Conservation (phyloP, 2,113 vertebrate species). For the Poeciliopsis retropinna region DNA sequence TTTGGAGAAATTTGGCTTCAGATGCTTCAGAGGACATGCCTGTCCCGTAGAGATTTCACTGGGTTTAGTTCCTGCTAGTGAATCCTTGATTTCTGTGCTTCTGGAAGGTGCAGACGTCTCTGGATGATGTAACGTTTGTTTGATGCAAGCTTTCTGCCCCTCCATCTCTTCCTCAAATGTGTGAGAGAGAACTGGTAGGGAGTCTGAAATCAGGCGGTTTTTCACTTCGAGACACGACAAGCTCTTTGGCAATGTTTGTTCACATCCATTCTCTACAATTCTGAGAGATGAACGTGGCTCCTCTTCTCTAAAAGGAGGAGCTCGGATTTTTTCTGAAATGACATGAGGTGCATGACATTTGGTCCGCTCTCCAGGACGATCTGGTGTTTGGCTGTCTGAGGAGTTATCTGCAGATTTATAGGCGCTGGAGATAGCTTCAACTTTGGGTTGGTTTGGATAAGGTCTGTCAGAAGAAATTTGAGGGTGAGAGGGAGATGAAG, state of each 20-base stretch:
- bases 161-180: neutral
- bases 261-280: neutral
- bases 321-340: accelerated
- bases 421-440: conserved; percentile 29
- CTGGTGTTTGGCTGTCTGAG: neutral
- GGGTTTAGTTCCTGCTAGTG: neutral
- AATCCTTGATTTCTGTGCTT: neutral
- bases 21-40: conserved; percentile 50
- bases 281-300: neutral
- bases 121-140: neutral
- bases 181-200: neutral
- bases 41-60: neutral
- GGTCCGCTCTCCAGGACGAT: neutral
- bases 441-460: neutral
- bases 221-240: neutral
- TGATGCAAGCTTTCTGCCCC: conserved; percentile 7
- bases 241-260: conserved; percentile 5
- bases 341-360: neutral
- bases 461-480: conserved; percentile 23
- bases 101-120: neutral
- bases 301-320: conserved; percentile 1
- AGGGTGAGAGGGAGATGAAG: conserved; percentile 50
- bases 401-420: neutral
- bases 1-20: neutral
- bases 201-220: neutral